phyloP scores from a whole-genome alignment of 2,888 invertebrate species.

The Stegana nigrithorax region DNA sequence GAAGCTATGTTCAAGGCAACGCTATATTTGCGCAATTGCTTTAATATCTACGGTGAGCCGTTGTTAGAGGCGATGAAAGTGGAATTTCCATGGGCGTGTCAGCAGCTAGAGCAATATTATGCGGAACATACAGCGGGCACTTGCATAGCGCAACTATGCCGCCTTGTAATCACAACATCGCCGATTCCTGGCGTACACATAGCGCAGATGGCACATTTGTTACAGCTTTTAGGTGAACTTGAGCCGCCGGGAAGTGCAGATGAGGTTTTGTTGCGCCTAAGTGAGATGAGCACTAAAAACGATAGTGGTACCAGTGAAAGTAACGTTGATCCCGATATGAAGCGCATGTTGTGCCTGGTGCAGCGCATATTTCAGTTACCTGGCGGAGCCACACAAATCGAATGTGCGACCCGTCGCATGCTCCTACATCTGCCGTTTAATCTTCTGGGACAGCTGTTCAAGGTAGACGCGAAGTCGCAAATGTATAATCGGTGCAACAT shows the following conservation, averaged over 20 bases:
- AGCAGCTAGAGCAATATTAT: not conserved
- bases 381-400: conserved; percentile 27
- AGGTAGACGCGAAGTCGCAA: conserved; percentile 36
- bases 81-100: conserved; percentile 19
- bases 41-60: conserved; percentile 26
- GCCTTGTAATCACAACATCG: conserved; percentile 30
- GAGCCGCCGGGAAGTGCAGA: not conserved
- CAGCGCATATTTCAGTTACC: conserved; percentile 40
- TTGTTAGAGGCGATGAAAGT: conserved; percentile 31
- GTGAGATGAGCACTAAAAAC: not conserved
- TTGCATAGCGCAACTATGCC: conserved; percentile 25
- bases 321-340: conserved; percentile 11
- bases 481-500: conserved; percentile 40
- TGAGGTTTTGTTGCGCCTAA: not conserved
- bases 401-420: conserved; percentile 36
- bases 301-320: not conserved
- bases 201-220: conserved; percentile 24
- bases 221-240: conserved; percentile 12
- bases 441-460: conserved; percentile 42
- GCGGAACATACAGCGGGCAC: not conserved
- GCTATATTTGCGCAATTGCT: conserved; percentile 43
- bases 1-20: conserved; percentile 47
- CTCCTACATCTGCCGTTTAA: conserved; percentile 30
- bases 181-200: conserved; percentile 33
- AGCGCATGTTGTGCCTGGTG: conserved; percentile 42